These are phyloP conservation scores for Eubasilissa splendida DNA, from an alignment of 2,888 invertebrate genomes.

Conservation along the genomic window DNA sequence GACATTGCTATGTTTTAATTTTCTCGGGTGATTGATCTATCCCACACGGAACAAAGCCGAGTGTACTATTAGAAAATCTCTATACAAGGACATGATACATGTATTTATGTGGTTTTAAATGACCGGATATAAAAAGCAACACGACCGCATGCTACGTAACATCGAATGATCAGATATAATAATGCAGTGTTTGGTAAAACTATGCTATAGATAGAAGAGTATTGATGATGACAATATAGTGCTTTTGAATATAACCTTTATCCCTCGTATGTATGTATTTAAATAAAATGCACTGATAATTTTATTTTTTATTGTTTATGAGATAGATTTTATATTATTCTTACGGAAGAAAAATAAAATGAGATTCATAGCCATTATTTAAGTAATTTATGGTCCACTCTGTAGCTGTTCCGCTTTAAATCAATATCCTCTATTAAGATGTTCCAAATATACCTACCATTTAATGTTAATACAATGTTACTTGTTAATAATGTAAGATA, in stretches of 20 bases:
- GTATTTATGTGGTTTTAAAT: no score
- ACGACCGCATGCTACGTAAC: no score
- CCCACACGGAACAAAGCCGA: no score
- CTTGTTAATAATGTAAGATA: conserved; percentile 17
- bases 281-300: conserved; percentile 38
- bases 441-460: conserved; percentile 14
- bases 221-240: conserved; percentile 39
- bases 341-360: conserved; percentile 18
- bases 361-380: conserved; percentile 39
- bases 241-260: conserved; percentile 26
- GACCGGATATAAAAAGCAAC: no score
- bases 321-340: conserved; percentile 17
- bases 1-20: no score
- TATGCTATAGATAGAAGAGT: conserved; percentile 1
- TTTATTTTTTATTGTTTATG: conserved; percentile 33
- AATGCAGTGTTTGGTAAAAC: no score
- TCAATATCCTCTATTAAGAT: background rate
- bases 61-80: no score
- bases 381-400: conserved; percentile 24
- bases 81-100: no score
- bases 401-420: conserved; percentile 1
- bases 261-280: conserved; percentile 30
- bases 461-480: background rate
- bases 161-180: no score
- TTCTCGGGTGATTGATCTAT: no score